These are phyloP conservation scores for Trachymyrmex septentrionalis DNA, from an alignment of 1,140 invertebrate species.

Conservation along the genomic window DNA sequence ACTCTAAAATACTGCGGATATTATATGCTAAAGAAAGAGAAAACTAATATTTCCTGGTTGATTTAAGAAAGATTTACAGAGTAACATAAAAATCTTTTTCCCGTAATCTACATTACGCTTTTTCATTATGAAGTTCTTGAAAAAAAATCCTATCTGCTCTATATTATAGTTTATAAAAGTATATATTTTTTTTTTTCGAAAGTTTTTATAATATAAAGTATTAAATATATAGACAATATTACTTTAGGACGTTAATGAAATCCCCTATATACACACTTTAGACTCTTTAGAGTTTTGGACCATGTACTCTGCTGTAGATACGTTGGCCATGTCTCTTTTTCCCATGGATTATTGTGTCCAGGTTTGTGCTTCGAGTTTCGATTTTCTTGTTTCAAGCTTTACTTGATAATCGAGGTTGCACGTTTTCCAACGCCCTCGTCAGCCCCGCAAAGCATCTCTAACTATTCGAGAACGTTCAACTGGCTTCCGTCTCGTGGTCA, in stretches of 20 bases:
- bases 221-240: neutral
- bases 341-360: neutral
- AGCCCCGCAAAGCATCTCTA: neutral
- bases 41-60: neutral
- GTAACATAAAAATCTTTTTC: neutral
- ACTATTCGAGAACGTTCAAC: constrained; percentile 20
- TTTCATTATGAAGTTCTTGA: constrained; percentile 22
- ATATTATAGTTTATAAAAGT: neutral
- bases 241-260: constrained; percentile 3
- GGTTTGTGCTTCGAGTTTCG: neutral
- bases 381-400: constrained; percentile 23
- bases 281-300: too few species aligned
- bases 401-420: constrained; percentile 14
- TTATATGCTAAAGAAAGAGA: neutral
- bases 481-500: neutral
- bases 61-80: constrained; percentile 6
- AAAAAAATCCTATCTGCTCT: neutral
- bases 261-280: neutral
- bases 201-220: neutral
- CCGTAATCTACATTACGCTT: neutral
- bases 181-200: neutral
- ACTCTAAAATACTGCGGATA: neutral
- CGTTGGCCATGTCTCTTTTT: neutral
- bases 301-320: neutral
- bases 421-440: neutral